phyloP scores from a whole-genome alignment of 92 coral and sea anemone species.

The Hydrozoanthus gracilis region DNA sequence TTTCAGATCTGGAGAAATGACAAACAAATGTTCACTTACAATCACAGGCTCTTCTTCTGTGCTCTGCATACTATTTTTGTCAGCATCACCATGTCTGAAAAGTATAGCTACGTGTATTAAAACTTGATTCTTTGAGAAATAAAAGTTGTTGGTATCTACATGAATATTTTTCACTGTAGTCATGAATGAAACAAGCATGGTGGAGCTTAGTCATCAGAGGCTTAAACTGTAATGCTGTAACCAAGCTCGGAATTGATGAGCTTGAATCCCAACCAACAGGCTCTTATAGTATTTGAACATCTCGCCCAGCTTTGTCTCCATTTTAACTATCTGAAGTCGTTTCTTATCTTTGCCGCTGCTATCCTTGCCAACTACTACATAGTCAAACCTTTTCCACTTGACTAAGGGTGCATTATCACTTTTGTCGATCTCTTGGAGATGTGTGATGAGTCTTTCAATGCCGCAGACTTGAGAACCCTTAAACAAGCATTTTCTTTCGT shows the following conservation, averaged over 20 bases:
- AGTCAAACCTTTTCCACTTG: conserved; percentile 63
- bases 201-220: conserved; percentile 43
- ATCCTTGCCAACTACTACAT: conserved; percentile 26
- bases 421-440: conserved; percentile 25
- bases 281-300: conserved; percentile 47
- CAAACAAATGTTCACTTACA: conserved; percentile 50
- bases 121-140: conserved; percentile 46
- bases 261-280: conserved; percentile 42
- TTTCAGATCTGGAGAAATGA: conserved; percentile 40
- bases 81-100: conserved; percentile 47
- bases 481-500: background rate
- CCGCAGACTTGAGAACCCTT: conserved; percentile 10
- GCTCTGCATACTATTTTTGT: conserved; percentile 40
- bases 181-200: conserved; percentile 51
- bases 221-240: conserved; percentile 57
- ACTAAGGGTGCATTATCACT: conserved; percentile 37
- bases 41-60: conserved; percentile 11
- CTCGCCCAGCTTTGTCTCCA: conserved; percentile 63
- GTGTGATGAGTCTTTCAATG: background rate
- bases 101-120: conserved; percentile 66
- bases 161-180: conserved; percentile 53
- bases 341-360: conserved; percentile 29
- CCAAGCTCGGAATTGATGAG: conserved; percentile 65
- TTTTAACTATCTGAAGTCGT: conserved; percentile 44
- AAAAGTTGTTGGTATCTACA: conserved; percentile 34